Evolutionary conservation across 2,113 vertebrate species (phyloP).

Genomic region (Daboia siamensis): DNA sequence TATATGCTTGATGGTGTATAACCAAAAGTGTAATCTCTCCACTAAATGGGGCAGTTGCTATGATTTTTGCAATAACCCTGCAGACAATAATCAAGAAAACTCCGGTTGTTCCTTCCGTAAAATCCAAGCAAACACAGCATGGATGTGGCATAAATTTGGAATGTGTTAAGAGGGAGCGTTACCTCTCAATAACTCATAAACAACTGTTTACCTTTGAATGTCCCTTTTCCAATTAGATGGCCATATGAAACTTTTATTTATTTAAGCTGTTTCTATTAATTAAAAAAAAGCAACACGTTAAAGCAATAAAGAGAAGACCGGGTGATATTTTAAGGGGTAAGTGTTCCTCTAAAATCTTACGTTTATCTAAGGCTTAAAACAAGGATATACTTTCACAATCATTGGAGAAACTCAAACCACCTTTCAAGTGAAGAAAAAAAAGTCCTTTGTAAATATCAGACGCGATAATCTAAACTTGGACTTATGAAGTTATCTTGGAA

Average conservation of each 20-base stretch:
- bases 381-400: conserved; percentile 17
- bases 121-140: conserved; percentile 74
- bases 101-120: conserved; percentile 72
- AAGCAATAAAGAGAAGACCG: conserved; percentile 44
- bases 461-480: background rate
- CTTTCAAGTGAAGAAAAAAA: background rate
- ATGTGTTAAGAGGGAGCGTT: conserved; percentile 69
- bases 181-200: conserved; percentile 65
- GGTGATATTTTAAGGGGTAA: conserved; percentile 41
- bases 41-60: conserved; percentile 71
- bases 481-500: background rate
- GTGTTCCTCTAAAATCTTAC: conserved; percentile 24
- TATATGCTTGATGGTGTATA: conserved; percentile 78
- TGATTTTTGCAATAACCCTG: conserved; percentile 72
- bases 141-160: conserved; percentile 71
- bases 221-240: conserved; percentile 60
- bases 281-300: conserved; percentile 47
- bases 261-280: conserved; percentile 63
- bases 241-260: conserved; percentile 58
- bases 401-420: background rate
- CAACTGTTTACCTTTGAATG: conserved; percentile 70
- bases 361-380: background rate
- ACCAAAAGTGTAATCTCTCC: conserved; percentile 75
- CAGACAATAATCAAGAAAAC: conserved; percentile 75
- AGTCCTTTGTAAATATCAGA: background rate